Evolutionary conservation across 2,888 invertebrate species (phyloP).

Genomic region (Amphipoea oculea): DNA sequence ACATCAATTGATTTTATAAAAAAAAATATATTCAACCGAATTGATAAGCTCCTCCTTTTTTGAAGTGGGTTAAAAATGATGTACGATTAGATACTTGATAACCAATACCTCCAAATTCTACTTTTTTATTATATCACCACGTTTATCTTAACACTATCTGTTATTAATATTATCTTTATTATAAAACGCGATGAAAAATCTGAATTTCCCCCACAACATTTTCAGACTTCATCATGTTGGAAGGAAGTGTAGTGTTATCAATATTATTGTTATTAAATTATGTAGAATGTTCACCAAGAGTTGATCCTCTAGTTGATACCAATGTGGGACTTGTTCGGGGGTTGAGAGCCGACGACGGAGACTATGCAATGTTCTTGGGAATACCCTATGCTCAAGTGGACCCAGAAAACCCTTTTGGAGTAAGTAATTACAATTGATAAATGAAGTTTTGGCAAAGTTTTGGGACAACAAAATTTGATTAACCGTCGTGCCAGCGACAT

Average conservation of each 20-base stretch:
- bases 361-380: conserved; percentile 77
- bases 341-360: conserved; percentile 70
- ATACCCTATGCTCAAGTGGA: conserved; percentile 76
- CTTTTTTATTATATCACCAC: conserved; percentile 5
- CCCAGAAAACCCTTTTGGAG: conserved; percentile 75
- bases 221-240: conserved; percentile 20
- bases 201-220: not conserved
- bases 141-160: conserved; percentile 22
- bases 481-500: not conserved
- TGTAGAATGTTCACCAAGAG: conserved; percentile 43
- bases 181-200: conserved; percentile 11
- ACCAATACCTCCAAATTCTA: not conserved
- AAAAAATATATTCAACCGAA: too few relatives aligned
- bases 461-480: not conserved
- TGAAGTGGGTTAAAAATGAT: not conserved
- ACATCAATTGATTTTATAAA: not conserved
- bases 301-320: conserved; percentile 71
- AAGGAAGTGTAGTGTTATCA: conserved; percentile 1
- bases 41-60: too few relatives aligned
- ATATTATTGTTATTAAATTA: conserved; percentile 25
- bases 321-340: conserved; percentile 73
- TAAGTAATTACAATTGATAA: conserved; percentile 57
- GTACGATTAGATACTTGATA: too few relatives aligned
- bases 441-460: not conserved
- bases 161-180: conserved; percentile 6